Conservation (phyloP, 2,888 invertebrate genomes). For the Drosophila nigritarsus region DNA sequence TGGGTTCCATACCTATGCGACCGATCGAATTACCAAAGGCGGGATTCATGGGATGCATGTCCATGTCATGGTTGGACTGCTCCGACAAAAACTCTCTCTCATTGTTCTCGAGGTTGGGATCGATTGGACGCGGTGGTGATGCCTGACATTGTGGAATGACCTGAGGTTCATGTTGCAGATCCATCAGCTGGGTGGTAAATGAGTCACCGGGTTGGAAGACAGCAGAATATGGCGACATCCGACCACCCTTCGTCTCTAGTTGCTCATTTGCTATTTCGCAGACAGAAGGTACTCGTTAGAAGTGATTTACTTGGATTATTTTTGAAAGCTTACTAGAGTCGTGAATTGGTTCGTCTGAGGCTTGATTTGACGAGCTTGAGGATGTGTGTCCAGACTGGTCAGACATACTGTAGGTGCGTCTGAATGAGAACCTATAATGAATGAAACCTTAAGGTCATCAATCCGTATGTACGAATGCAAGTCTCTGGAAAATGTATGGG, state of each 20-base stretch:
- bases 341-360: conserved; percentile 9
- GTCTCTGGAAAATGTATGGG: neutral
- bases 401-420: conserved; percentile 22
- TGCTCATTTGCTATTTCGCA: neutral
- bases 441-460: too few species aligned
- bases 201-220: conserved; percentile 56
- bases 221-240: conserved; percentile 55
- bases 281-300: neutral
- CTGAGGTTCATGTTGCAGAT: conserved; percentile 28
- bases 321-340: conserved; percentile 23
- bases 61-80: neutral
- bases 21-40: neutral
- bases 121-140: neutral
- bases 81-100: neutral
- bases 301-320: neutral
- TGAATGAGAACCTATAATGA: neutral
- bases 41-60: neutral
- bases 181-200: conserved; percentile 40
- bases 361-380: conserved; percentile 45
- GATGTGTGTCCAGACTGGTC: conserved; percentile 50
- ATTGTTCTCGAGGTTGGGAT: neutral
- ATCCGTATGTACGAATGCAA: neutral
- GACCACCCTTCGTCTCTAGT: neutral
- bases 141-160: conserved; percentile 7
- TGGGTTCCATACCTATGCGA: neutral